A percentile compares a stretch with the other conserved stretches of the same genome.
phyloP scores from a whole-genome alignment of 2,888 invertebrate species.

The Kryphioiulus occultus region DNA sequence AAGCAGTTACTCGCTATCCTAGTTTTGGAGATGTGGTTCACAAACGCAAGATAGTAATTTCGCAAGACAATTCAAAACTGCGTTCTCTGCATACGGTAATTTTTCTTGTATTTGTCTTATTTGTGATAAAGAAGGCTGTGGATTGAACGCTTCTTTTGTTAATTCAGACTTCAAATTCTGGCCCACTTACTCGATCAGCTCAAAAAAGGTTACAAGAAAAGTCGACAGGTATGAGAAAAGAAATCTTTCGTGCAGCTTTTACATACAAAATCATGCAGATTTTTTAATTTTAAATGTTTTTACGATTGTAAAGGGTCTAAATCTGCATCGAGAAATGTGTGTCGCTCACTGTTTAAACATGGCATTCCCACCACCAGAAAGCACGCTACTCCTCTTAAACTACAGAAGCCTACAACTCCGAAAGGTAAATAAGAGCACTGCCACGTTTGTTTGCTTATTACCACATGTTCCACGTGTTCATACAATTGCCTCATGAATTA shows the following conservation, averaged over 20 bases:
- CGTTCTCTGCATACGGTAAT: slow-evolving; percentile 10
- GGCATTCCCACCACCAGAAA: slow-evolving; percentile 38
- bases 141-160: background rate
- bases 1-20: slow-evolving; percentile 39
- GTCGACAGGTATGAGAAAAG: background rate
- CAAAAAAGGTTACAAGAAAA: background rate
- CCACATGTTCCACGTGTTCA: background rate
- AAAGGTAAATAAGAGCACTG: slow-evolving; percentile 13
- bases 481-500: background rate
- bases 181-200: slow-evolving; percentile 26
- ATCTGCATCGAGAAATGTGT: background rate
- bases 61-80: background rate
- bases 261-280: background rate
- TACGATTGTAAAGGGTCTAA: background rate
- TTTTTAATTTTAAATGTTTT: background rate
- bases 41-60: slow-evolving; percentile 41
- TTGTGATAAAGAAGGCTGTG: background rate
- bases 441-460: background rate
- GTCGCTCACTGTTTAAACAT: background rate
- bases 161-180: background rate
- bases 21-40: slow-evolving; percentile 43
- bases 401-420: slow-evolving; percentile 42
- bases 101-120: background rate
- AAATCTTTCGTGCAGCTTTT: background rate
- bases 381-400: slow-evolving; percentile 35